Conservation (phyloP, 2,797 vertebrate genomes). For the Galagoides demidoff region DNA sequence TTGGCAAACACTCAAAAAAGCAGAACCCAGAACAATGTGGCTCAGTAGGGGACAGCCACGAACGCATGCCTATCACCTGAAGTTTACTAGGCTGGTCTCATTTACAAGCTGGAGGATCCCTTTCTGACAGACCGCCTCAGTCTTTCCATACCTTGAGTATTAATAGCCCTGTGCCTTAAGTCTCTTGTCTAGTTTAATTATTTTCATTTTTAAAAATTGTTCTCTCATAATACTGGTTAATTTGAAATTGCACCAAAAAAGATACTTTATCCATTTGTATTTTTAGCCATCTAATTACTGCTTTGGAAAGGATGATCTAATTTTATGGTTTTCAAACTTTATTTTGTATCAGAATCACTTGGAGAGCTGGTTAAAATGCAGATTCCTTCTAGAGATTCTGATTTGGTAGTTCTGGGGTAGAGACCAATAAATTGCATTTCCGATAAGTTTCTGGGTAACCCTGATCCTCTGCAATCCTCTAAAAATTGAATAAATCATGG, state of each 20-base stretch:
- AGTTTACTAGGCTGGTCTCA: not conserved
- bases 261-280: conserved; percentile 47
- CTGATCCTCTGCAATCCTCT: not conserved
- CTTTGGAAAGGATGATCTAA: conserved; percentile 50
- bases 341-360: conserved; percentile 30
- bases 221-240: conserved; percentile 64
- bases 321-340: conserved; percentile 49
- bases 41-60: not conserved
- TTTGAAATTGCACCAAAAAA: conserved; percentile 65
- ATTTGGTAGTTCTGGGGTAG: not conserved
- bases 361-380: conserved; percentile 35
- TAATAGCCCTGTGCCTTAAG: not conserved
- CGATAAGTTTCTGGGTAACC: conserved; percentile 28
- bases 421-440: not conserved
- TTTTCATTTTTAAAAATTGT: conserved; percentile 67
- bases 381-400: not conserved
- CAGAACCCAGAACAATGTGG: not conserved
- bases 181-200: conserved; percentile 37
- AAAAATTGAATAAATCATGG: not conserved
- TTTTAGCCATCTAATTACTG: conserved; percentile 61
- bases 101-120: not conserved
- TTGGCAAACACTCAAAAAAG: not conserved
- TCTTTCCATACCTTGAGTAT: not conserved
- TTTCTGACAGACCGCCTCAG: not conserved
- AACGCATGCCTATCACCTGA: not conserved